These are phyloP conservation scores for Carduelis carduelis DNA, from an alignment of 2,797 vertebrate species.

Conservation along the genomic window DNA sequence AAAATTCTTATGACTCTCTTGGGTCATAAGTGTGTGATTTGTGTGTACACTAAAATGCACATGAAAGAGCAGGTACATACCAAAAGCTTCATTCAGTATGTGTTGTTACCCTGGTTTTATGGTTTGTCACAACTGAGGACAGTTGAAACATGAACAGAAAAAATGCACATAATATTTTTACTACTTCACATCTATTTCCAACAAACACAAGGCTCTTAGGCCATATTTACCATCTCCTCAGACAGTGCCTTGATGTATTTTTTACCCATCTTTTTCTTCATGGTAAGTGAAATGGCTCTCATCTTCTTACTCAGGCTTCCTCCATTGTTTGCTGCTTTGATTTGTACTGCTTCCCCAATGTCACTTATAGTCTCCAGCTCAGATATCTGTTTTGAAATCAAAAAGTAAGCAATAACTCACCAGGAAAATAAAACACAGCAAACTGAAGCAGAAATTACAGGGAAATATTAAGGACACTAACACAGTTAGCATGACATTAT, in stretches of 20 bases:
- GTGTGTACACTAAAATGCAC: neutral
- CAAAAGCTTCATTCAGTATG: neutral
- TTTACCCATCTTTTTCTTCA: conserved; percentile 88
- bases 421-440: neutral
- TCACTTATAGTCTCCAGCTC: conserved; percentile 75
- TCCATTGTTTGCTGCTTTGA: conserved; percentile 61
- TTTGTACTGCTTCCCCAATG: conserved; percentile 54
- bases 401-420: neutral
- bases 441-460: neutral
- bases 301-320: conserved; percentile 77
- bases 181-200: neutral
- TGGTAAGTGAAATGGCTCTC: conserved; percentile 81
- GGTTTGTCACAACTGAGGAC: neutral
- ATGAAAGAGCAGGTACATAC: neutral
- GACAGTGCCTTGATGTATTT: conserved; percentile 80
- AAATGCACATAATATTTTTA: neutral
- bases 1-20: neutral
- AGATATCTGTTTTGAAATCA: conserved; percentile 47
- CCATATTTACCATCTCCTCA: conserved; percentile 75
- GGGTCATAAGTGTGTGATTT: neutral
- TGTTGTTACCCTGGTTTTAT: neutral
- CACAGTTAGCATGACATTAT: neutral
- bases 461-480: neutral
- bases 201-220: neutral
- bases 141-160: neutral